Conservation (phyloP, 2,113 vertebrate genomes). For the Laticauda laticaudata region DNA sequence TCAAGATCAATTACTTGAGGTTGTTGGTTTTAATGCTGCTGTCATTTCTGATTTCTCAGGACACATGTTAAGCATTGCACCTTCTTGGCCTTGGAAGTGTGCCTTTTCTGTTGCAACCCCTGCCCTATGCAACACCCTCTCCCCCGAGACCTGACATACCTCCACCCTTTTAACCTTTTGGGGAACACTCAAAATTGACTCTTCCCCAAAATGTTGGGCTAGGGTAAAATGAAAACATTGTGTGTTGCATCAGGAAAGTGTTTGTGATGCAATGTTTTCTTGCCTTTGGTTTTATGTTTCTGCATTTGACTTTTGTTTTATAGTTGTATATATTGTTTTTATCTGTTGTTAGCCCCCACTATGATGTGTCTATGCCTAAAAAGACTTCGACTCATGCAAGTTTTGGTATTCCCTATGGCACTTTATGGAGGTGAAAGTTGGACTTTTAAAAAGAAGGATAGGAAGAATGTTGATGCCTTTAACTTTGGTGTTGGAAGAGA, state of each 20-base stretch:
- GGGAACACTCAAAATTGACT: neutral
- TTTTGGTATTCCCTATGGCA: neutral
- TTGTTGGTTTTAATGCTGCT: neutral
- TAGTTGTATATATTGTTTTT: neutral
- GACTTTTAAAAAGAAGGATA: neutral
- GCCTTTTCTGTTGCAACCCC: neutral
- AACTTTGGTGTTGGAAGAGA: neutral
- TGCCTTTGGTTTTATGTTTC: neutral
- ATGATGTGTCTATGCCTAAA: neutral
- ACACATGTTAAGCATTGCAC: constrained; percentile 47
- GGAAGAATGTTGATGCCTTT: neutral
- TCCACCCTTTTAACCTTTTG: neutral
- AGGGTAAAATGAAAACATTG: neutral
- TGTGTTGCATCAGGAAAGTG: neutral
- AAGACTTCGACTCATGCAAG: neutral
- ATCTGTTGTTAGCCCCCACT: neutral
- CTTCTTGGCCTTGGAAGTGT: neutral
- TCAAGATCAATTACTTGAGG: neutral
- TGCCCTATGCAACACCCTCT: neutral
- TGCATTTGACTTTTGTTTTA: neutral
- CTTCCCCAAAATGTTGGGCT: neutral
- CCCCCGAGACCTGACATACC: neutral
- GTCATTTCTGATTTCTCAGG: constrained; percentile 37
- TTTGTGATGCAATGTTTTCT: neutral
- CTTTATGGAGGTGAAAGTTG: neutral